phyloP scores from a whole-genome alignment of 2,113 vertebrate species.

The Delphinus delphis region DNA sequence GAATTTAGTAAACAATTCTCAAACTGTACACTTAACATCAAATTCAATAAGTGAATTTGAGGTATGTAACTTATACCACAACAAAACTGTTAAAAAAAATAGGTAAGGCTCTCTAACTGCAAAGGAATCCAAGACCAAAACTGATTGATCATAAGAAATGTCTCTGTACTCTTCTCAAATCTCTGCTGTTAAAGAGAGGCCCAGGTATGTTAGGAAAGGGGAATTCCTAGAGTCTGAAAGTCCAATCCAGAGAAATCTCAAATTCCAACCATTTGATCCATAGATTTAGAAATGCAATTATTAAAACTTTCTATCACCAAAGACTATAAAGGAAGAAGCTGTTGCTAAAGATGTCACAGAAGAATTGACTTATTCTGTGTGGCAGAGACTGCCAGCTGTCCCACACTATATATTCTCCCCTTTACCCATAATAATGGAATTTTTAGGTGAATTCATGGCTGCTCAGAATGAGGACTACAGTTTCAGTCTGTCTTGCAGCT shows the following conservation, averaged over 20 bases:
- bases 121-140: not conserved
- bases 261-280: not conserved
- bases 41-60: not conserved
- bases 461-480: not conserved
- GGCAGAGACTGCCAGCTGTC: not conserved
- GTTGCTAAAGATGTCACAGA: not conserved
- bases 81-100: not conserved
- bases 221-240: not conserved
- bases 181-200: not conserved
- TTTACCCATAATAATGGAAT: not conserved
- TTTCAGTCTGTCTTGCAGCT: not conserved
- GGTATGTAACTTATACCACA: not conserved
- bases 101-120: not conserved
- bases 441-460: not conserved
- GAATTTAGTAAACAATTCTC: not conserved
- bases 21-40: not conserved
- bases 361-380: not conserved
- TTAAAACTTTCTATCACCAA: not conserved
- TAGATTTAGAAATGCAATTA: not conserved
- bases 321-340: not conserved
- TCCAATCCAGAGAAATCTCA: not conserved
- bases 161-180: not conserved
- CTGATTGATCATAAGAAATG: not conserved
- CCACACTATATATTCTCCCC: not conserved
- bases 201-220: not conserved